A percentile compares a stretch with the other conserved stretches of the same genome.
These are phyloP conservation scores for Meandrina meandrites DNA, from an alignment of 92 coral and sea anemone species.

Conservation along the genomic window DNA sequence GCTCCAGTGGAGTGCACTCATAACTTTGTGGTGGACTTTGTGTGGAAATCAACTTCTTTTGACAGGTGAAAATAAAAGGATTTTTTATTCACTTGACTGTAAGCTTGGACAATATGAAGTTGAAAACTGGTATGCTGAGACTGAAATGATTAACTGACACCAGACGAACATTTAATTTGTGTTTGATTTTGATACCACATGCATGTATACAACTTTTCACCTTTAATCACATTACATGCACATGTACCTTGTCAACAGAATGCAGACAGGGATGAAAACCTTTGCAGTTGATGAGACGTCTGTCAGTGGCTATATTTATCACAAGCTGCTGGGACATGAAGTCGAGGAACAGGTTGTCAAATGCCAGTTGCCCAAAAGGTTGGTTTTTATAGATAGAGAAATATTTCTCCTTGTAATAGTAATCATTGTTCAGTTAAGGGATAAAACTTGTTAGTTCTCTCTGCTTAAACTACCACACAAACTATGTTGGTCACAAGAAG, in stretches of 20 bases:
- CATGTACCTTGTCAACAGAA: slow-evolving; percentile 54
- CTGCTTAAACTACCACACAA: no score
- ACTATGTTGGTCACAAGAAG: no score
- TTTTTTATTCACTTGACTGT: not conserved
- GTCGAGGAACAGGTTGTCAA: slow-evolving; percentile 99
- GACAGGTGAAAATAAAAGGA: slow-evolving; percentile 69
- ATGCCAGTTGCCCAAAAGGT: slow-evolving; percentile 98
- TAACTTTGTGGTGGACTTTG: slow-evolving; percentile 99
- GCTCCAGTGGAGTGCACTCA: slow-evolving; percentile 98
- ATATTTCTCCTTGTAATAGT: no score
- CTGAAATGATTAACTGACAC: not conserved
- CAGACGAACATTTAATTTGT: not conserved
- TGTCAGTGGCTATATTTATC: slow-evolving; percentile 98
- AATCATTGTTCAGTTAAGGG: no score
- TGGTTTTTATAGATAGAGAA: not conserved
- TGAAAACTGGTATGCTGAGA: no score
- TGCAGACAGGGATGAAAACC: slow-evolving; percentile 99
- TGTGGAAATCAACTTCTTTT: slow-evolving; percentile 99
- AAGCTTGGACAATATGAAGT: not conserved
- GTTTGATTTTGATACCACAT: not conserved
- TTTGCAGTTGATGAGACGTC: slow-evolving; percentile 99
- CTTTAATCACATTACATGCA: no score
- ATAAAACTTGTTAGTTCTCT: no score
- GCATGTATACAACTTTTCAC: not conserved
- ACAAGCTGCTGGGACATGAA: slow-evolving; percentile 97